Evolutionary conservation across 2,797 vertebrate genomes (phyloP), one percentile per base, ranked within the genome.

Genomic region (Clarias pachynema): DNA sequence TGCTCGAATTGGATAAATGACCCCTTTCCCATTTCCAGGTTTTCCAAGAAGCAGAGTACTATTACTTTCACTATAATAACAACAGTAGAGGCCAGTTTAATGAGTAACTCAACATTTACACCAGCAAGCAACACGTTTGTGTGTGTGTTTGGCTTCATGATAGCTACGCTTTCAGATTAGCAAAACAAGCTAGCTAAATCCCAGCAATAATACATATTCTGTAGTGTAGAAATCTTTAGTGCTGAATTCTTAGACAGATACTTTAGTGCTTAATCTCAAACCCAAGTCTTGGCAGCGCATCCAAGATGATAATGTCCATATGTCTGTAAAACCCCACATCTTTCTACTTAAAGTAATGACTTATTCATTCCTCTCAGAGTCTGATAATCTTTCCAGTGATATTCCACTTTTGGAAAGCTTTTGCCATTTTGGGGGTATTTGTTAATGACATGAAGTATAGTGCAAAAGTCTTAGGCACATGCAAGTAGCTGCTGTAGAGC

Each of bases 171-270:
- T 12, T 24, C 12, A n/a, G 37, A n/a, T 44, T 72, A 72, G 69
- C 69, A 44, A 72, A 72, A 72, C 69, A 14, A 44, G 24, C 69
- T 72, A 49, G 44, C 37, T 69, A 69, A 69, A 37, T 69, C 66
- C 31, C 18, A 68, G 66, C 18, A 34, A 68, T 68, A 9, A 34
- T 34, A 9, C 34, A 8, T 34, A 68, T 34, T 68, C 29, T 68
- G 31, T 34, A 68, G 62, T 6, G 4, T 29, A 65, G 62, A 29
- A 65, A 15, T 3, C 12, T 15, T 65, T 26, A 65, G 10, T 26
- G 62, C n/a, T 62, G 24, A 62, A 62, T 65, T 29, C 63, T 15
- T 4, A 0, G 26, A 65, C 26, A 29, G 62, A 26, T 24, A 26
- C 4, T 53, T 53, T 53, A 29, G 26, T 29, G 49, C 49, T 65